Evolutionary conservation across 1,140 invertebrate species (phyloP).

Genomic region (Scylla paramamosain): DNA sequence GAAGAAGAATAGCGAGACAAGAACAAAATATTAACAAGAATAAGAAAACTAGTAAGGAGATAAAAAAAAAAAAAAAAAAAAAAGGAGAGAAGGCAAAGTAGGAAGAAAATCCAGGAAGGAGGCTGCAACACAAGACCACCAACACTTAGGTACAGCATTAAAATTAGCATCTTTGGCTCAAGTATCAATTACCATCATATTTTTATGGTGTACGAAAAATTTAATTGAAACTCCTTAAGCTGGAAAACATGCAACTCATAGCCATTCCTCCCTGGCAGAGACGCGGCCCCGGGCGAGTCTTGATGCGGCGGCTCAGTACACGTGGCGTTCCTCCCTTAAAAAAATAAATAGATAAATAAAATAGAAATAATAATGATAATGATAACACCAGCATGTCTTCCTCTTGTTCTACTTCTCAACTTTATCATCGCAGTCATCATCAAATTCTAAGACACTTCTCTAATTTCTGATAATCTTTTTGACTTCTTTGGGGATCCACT

Average conservation of each 20-base stretch:
- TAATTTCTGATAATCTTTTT: too few relatives aligned
- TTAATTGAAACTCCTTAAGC: background rate
- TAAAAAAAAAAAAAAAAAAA: background rate
- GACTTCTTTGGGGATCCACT: too few relatives aligned
- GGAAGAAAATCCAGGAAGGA: background rate
- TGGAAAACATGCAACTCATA: background rate
- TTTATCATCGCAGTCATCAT: too few relatives aligned
- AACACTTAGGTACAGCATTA: background rate
- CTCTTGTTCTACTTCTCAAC: background rate
- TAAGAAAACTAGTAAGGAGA: background rate
- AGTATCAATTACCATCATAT: background rate
- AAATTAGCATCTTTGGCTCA: background rate
- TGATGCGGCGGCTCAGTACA: background rate
- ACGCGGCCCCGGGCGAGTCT: background rate
- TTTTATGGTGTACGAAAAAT: background rate
- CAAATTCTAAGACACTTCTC: too few relatives aligned
- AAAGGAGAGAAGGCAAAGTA: background rate
- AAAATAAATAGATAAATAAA: too few relatives aligned
- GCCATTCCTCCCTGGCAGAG: background rate
- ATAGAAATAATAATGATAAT: too few relatives aligned
- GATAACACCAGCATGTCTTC: background rate
- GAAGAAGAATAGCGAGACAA: background rate
- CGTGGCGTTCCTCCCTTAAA: background rate
- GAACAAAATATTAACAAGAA: background rate
- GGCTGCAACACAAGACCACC: background rate